These are phyloP conservation scores for Fulica atra DNA, from an alignment of 2,113 vertebrate genomes.

Conservation along the genomic window DNA sequence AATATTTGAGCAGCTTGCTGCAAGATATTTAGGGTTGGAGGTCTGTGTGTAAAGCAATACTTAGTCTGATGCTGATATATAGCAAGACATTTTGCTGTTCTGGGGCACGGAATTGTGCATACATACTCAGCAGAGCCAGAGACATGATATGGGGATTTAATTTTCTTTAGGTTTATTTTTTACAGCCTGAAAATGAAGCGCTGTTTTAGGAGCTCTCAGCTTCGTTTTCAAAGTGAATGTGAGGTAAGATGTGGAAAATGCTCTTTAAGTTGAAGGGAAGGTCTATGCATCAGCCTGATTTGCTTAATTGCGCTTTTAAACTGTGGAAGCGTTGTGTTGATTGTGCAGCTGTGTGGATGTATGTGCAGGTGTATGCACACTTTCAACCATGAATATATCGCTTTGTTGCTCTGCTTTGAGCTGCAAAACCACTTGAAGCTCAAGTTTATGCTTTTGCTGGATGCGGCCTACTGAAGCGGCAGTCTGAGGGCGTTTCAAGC, in stretches of 20 bases:
- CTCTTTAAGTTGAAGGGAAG: neutral
- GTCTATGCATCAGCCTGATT: neutral
- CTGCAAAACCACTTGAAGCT: conserved; percentile 21
- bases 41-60: neutral
- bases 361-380: neutral
- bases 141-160: neutral
- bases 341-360: conserved; percentile 32
- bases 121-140: neutral
- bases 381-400: neutral
- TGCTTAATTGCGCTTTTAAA: conserved; percentile 7
- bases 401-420: conserved; percentile 35
- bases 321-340: neutral
- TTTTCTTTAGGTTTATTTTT: neutral
- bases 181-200: neutral
- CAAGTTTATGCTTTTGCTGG: neutral
- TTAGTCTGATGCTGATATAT: neutral
- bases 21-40: neutral
- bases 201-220: neutral
- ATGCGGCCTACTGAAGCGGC: neutral
- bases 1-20: conserved; percentile 44
- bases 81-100: neutral
- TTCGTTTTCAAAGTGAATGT: neutral
- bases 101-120: neutral
- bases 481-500: neutral
- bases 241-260: neutral